These are phyloP conservation scores for Pelusios castaneus DNA, from an alignment of 2,113 vertebrate genomes.

Conservation along the genomic window DNA sequence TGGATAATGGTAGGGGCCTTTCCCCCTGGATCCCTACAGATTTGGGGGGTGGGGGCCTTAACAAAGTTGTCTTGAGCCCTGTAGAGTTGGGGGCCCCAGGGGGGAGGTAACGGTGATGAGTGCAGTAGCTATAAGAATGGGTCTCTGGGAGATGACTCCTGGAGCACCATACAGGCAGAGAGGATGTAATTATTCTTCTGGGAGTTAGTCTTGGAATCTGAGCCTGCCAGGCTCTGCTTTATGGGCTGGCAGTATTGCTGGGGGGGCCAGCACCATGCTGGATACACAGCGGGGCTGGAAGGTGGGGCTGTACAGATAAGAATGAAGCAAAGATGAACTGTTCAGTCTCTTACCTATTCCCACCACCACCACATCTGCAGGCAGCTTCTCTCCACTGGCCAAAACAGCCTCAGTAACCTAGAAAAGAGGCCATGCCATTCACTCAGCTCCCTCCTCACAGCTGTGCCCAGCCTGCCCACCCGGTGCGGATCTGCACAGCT, in stretches of 20 bases:
- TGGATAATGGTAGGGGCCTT: too few relatives aligned
- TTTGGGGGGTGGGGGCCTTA: too few relatives aligned
- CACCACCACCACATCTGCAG: constrained; percentile 83
- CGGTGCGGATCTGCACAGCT: not conserved
- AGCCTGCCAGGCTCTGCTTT: not conserved
- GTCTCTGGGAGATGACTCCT: not conserved
- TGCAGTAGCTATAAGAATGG: not conserved
- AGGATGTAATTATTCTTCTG: not conserved
- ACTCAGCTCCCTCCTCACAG: too few relatives aligned
- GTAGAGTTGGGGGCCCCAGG: too few relatives aligned
- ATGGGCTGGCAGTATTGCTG: not conserved
- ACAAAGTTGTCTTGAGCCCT: too few relatives aligned
- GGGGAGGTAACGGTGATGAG: too few relatives aligned
- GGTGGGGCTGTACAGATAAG: not conserved
- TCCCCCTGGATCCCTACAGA: too few relatives aligned
- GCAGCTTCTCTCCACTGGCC: constrained; percentile 74
- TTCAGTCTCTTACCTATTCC: constrained; percentile 81
- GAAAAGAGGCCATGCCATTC: constrained; percentile 33
- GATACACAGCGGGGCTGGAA: not conserved
- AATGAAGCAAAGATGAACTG: not conserved
- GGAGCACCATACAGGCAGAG: not conserved
- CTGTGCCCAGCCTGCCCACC: not conserved
- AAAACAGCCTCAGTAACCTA: constrained; percentile 85
- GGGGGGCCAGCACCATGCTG: not conserved
- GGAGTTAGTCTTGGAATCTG: not conserved